These are phyloP conservation scores for Endomychus coccineus DNA, from an alignment of 2,888 invertebrate species.

Conservation along the genomic window DNA sequence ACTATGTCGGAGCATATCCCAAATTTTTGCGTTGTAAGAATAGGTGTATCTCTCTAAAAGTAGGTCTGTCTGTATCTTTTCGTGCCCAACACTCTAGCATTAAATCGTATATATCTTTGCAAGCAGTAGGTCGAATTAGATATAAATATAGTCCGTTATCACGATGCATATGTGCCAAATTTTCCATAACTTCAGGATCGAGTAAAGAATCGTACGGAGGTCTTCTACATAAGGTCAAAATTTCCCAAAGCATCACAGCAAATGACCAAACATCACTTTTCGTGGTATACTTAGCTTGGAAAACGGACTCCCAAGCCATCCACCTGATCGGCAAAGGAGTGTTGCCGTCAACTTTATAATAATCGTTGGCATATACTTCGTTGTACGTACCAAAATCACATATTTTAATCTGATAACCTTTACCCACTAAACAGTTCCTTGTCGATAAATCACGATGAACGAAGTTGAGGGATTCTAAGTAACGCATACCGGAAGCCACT, in stretches of 20 bases:
- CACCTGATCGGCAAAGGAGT: slow-evolving; percentile 78
- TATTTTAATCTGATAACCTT: slow-evolving; percentile 73
- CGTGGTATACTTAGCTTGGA: slow-evolving; percentile 75
- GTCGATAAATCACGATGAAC: slow-evolving; percentile 86
- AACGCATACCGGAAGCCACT: slow-evolving; percentile 85
- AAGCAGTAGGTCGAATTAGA: slow-evolving; percentile 62
- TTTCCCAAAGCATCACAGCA: slow-evolving; percentile 82
- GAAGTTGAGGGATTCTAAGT: slow-evolving; percentile 80
- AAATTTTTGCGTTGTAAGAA: slow-evolving; percentile 69
- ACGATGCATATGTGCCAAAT: slow-evolving; percentile 63
- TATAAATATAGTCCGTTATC: slow-evolving; percentile 54
- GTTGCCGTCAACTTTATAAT: slow-evolving; percentile 72
- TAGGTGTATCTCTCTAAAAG: slow-evolving; percentile 73
- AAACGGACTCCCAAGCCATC: slow-evolving; percentile 85
- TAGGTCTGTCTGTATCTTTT: slow-evolving; percentile 65
- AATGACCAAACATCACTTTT: slow-evolving; percentile 90
- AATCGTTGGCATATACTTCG: slow-evolving; percentile 70
- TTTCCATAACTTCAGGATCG: slow-evolving; percentile 74
- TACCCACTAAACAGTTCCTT: slow-evolving; percentile 80
- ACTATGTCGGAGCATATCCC: slow-evolving; percentile 51
- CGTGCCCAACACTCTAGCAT: slow-evolving; percentile 82
- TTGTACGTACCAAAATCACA: slow-evolving; percentile 81
- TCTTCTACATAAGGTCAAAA: slow-evolving; percentile 68
- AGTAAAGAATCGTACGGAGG: slow-evolving; percentile 69
- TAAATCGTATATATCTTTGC: slow-evolving; percentile 76